Base-by-base conservation (phyloP, 2,888 invertebrate species). In the Drosophila anomalata region DNA sequence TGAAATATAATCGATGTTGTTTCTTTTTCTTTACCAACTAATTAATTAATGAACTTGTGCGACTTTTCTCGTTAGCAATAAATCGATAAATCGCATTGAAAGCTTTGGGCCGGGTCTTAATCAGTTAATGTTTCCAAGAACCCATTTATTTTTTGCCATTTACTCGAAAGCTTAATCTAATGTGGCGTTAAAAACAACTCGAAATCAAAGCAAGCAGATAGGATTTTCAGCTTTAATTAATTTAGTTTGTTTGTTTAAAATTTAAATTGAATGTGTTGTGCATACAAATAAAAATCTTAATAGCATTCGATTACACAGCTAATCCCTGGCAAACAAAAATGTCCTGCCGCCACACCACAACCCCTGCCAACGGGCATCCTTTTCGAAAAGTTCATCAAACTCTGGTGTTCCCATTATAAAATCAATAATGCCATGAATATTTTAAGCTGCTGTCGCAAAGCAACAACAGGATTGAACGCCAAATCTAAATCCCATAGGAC, bases 381-480 rank as follows among this genome's bases (percentile, higher is more conserved):
- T 31, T 62, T 44, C 47, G 60, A 56, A 78, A 70, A 67, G 79
- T 81, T 81, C 74, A 79, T 71, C 51, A 66, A 81, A 85, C 79
- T 61, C 42, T 7, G 48, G 41, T 33, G 36, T 53, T 58, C 54
- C 48, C 67, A 78, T 77, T 79, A 69, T 76, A 82, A 82, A 81
- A 81, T 81, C 80, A 82, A 85, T 81, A 82, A 77, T 61, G 74
- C 60, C 79, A 79, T 81, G 71, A 82, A 81, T 82, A 82, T 79
- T 82, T 82, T 65, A 82, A 33, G 50, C 61, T 29, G 36, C 54
- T 56, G 50, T 51, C 66, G 51, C 59, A 62, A 31, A 63, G 70
- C 44, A 70, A 52, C 53, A 71, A 52, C 24, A 62, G 29, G 39
- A 62, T 41, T 44, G 44, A 57, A 47, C 50, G 22, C 20, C 61